Base-by-base conservation (phyloP, 64 coral and sea anemone species). In the Porites australiensis region DNA sequence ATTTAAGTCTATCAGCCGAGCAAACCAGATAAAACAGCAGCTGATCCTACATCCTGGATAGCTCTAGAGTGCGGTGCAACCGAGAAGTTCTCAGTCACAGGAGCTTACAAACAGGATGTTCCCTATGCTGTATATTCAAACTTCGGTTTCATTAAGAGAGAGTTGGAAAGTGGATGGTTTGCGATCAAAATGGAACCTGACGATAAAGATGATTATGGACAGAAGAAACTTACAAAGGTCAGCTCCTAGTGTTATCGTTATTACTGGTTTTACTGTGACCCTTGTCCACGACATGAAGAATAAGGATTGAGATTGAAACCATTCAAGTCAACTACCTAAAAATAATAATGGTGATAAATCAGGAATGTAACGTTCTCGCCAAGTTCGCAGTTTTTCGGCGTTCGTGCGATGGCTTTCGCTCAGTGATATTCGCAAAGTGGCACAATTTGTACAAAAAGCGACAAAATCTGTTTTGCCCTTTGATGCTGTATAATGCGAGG, bases 141-240 rank as follows among this genome's bases (percentile, higher is more conserved):
- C 59, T 97, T 97, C 47, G 51, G 47, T 47, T 97, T 97, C 59
- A 97, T 97, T 74, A 23, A 15, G 48, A 77, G 47, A 23, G 91
- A 90, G 45, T 60, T 97, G 6, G 54, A 77, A 46, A 97, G 90
- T 60, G 92, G 92, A 5, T 97, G 95, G 95, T 97, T 97, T 91
- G 95, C 90, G 11, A 80, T 68, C 11, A 89, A 97, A 88, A 88
- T 74, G 59, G 84, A 88, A 8, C 64, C 77, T 45, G 92, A 97
- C 58, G 82, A 97, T 58, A 83, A 62, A 75, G 89, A 97, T 45
- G 69, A 88, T 23, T 84, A 84, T 68, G 81, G 61, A 51, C 70
- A 90, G 22, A 97, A 97, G 58, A 90, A 97, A 11, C 75, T 93
- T 20, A 97, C 88, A 14, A 97, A 97, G 86, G 95, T 97, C 15